phyloP scores from a whole-genome alignment of 2,797 vertebrate species.

The Nyctibius grandis region DNA sequence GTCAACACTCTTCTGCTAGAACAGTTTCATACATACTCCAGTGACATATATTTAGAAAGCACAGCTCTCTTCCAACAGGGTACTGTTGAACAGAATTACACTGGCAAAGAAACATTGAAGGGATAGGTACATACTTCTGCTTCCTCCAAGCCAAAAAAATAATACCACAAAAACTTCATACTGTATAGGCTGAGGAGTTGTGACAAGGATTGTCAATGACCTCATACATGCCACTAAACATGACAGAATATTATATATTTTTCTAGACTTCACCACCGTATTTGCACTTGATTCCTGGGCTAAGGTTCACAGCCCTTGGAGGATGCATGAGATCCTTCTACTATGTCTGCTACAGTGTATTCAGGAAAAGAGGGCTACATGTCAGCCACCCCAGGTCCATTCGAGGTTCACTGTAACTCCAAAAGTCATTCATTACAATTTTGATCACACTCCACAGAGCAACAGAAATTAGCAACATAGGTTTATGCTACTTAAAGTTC shows the following conservation, averaged over 20 bases:
- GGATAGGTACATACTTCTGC: not conserved
- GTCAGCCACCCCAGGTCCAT: not conserved
- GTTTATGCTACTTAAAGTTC: not conserved
- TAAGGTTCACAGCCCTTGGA: not conserved
- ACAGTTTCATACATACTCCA: fast-evolving
- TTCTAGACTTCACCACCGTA: not conserved
- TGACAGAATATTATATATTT: not conserved
- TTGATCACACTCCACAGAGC: not conserved
- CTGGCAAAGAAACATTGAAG: not conserved
- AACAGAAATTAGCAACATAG: not conserved
- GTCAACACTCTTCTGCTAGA: not conserved
- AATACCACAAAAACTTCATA: not conserved
- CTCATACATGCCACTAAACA: not conserved
- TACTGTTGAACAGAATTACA: not conserved
- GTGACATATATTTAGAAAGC: not conserved
- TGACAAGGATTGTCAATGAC: not conserved
- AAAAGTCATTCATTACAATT: not conserved
- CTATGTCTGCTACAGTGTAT: not conserved
- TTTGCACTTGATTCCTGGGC: not conserved
- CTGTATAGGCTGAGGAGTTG: not conserved
- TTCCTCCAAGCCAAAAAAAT: not conserved
- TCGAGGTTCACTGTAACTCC: not conserved
- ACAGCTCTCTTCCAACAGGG: not conserved
- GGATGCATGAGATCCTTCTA: not conserved
- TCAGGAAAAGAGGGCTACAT: not conserved